Base-by-base conservation (phyloP, 2,888 invertebrate species). In the Zootermopsis nevadensis region DNA sequence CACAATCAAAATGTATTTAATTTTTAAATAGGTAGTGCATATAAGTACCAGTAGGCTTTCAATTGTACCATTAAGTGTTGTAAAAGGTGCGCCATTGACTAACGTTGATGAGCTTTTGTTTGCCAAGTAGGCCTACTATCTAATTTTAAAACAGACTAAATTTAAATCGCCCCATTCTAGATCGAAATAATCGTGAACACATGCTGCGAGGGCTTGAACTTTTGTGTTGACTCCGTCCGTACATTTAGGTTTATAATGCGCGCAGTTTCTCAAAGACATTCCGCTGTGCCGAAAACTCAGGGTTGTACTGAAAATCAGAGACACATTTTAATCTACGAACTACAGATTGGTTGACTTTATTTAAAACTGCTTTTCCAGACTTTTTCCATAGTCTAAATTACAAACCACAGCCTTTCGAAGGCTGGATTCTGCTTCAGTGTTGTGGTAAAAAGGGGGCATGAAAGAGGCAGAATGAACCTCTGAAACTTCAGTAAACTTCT, bases 111-210 rank as follows among this genome's bases (percentile, higher is more conserved):
- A 69, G 2, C 69, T 69, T 69, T n/a, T n/a, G n/a, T n/a, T n/a
- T n/a, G n/a, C n/a, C n/a, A 15, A 7, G 31, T 12, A 33, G 2
- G 33, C 69, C 33, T 33, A 33, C 19, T 22, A 69, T 33, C 69
- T 69, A 69, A 69, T 69, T 69, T 69, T 69, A 69, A 69, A 6
- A 33, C 69, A 10, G 12, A 69, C 69, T 69, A 69, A 69, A 69
- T 69, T 33, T 69, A 69, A 69, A 24, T 10, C 33, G 31, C 22
- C 15, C 33, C 33, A 69, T 69, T 69, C 15, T 33, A 69, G 30
- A n/a, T 60, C 60, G 15, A 60, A 69, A 69, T 30, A 69, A 69
- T 30, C 1, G 15, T 30, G 33, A 69, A 33, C 35, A 15, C 31
- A 69, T 1, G 33, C n/a, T n/a, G n/a, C n/a, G n/a, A n/a, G n/a